Evolutionary conservation across 2,797 vertebrate species (phyloP).

Genomic region (Lacerta viridis): DNA sequence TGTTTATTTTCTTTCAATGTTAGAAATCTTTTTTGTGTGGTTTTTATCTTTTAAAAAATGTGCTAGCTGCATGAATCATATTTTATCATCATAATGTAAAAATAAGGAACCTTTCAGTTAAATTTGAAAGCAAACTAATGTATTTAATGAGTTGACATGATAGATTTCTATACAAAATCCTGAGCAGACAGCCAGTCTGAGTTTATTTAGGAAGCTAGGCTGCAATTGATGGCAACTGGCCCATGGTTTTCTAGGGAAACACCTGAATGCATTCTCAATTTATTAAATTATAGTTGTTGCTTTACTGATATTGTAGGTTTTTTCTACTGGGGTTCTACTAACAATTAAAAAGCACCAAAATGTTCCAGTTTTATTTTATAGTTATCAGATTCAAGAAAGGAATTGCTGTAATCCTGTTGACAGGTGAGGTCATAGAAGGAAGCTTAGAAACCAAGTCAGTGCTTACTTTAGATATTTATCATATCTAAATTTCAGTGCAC

Average conservation of each 20-base stretch:
- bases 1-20: neutral
- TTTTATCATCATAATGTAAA: neutral
- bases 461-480: neutral
- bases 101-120: neutral
- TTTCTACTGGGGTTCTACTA: neutral
- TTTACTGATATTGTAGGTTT: neutral
- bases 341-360: neutral
- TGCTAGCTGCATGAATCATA: neutral
- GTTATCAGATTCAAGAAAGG: neutral
- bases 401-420: constrained; percentile 12
- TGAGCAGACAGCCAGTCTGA: neutral
- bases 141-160: neutral
- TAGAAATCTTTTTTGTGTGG: neutral
- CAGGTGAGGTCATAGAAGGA: neutral
- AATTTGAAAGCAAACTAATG: neutral
- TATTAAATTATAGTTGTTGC: neutral
- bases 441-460: neutral
- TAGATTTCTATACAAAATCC: neutral
- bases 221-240: neutral
- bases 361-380: neutral
- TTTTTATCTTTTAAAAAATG: neutral
- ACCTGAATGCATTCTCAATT: neutral
- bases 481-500: neutral
- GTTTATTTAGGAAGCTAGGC: neutral
- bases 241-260: neutral